Evolutionary conservation across 1,140 invertebrate genomes (phyloP), one percentile per base, ranked within the genome.

Genomic region (Polyergus mexicanus): DNA sequence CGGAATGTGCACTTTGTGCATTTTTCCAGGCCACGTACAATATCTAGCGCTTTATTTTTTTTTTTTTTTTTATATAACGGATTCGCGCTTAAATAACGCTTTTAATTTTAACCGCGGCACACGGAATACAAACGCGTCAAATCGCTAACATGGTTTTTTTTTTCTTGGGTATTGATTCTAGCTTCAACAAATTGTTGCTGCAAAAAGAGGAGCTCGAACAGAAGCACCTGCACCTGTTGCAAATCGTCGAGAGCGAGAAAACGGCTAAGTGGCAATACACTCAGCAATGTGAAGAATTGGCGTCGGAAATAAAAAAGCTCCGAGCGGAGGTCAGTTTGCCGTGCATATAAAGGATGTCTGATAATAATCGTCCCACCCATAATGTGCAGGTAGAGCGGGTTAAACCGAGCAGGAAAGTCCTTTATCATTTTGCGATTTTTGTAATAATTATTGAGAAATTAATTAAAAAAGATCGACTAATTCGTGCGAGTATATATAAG

Each of bases 201-300:
- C 97, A 98, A 94, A 98, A 98, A 93, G 98, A 99, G 93, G 98
- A 99, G 94, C 94, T 99, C 88, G 98, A 99, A 90, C 98, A 99
- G 94, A 98, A 99, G 94, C 98, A 99, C 95, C 95, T 98, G 28
- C 98, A 99, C 94, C 95, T 99, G 47, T 96, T 99, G 66, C 98
- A 99, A 94, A 98, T 99, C 32, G 97, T 99, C 19, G 98, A 99
- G 94, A 98, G 97, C 86, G 98, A 99, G 94, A 97, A 98, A 91
- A 99, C 98, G 6, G 98, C 98, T 0, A 98, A 98, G 92, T 98
- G 98, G 97, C 98, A 99, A 93, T 99, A 98, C 94, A 98, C 98
- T 0, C 97, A 98, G 92, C 98, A 99, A 93, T 98, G 98, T 86
- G 98, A 99, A 91, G 98, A 99, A 92, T 96, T 99, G 1, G 96